These are phyloP conservation scores for Anthoscopus minutus DNA, from an alignment of 2,113 vertebrate genomes.

Conservation along the genomic window DNA sequence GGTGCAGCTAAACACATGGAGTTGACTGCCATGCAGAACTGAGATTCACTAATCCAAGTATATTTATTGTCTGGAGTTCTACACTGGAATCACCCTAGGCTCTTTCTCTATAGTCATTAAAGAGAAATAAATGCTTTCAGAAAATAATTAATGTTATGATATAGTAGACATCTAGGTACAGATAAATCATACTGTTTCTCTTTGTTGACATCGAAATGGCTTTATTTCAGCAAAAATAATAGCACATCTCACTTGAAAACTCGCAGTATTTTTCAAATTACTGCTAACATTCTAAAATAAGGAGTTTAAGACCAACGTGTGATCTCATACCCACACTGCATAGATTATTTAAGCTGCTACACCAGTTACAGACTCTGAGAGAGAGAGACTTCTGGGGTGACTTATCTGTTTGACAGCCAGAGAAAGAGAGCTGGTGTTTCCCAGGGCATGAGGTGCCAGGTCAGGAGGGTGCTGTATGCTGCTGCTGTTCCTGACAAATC, in stretches of 20 bases:
- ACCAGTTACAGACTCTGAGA: neutral
- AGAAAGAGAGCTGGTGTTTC: neutral
- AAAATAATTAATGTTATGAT: neutral
- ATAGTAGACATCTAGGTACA: neutral
- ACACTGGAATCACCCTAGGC: neutral
- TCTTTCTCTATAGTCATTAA: neutral
- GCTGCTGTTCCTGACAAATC: neutral
- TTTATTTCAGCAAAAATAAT: neutral
- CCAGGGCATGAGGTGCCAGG: neutral
- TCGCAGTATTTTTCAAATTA: neutral
- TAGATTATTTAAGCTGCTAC: neutral
- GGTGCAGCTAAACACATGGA: neutral
- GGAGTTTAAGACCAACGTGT: neutral
- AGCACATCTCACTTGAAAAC: neutral
- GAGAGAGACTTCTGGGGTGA: neutral
- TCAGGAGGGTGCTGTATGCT: neutral
- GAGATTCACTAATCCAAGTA: neutral
- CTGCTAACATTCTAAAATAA: neutral
- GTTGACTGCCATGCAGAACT: neutral
- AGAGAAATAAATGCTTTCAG: neutral
- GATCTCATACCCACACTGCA: neutral
- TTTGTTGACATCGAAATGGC: neutral
- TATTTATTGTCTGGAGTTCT: neutral
- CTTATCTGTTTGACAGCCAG: neutral
- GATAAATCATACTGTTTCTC: neutral